Evolutionary conservation across 1,140 invertebrate genomes (phyloP), one percentile per base, ranked within the genome.

Genomic region (Cyrtorhinus lividipennis): DNA sequence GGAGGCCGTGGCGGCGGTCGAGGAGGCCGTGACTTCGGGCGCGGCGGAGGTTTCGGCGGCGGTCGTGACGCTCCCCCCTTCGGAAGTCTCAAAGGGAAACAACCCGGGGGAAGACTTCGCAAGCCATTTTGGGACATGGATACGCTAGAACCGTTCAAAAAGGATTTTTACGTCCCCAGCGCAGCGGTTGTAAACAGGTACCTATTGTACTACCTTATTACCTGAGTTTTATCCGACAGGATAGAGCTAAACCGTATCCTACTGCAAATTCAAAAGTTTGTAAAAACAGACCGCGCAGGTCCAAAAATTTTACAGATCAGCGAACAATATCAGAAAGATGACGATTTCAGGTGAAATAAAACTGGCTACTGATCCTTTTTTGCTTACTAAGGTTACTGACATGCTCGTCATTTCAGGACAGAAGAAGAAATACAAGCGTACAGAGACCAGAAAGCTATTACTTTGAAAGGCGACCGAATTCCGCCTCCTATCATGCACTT

Each of bases 151-250:
- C 88, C 90, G 13, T 94, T 98, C 74, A 89, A 95, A 71, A 97
- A 97, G 76, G 85, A 95, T 73, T 96, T 98, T 68, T 98, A 96
- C 72, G 79, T 85, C 56, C 90, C 92, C 67, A 85, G 90, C 71
- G 80, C 84, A 2, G 79, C 79, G 69, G 85, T 92, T 1, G 70
- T 82, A 0, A 80, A 77, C 61, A 81, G 87, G 73, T 75, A 65
- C 57, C n/a, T n/a, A n/a, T n/a, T n/a, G n/a, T n/a, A n/a, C n/a
- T n/a, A n/a, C n/a, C n/a, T n/a, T 22, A 56, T 12, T 46, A 2
- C 24, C 20, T 10, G 23, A n/a, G n/a, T n/a, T n/a, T n/a, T n/a
- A n/a, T n/a, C n/a, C n/a, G n/a, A n/a, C n/a, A n/a, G n/a, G n/a
- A n/a, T n/a, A n/a, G n/a, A n/a, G n/a, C n/a, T n/a, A n/a, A n/a